Conservation (phyloP, 2,797 vertebrate species). For the Enteromius argenteus region DNA sequence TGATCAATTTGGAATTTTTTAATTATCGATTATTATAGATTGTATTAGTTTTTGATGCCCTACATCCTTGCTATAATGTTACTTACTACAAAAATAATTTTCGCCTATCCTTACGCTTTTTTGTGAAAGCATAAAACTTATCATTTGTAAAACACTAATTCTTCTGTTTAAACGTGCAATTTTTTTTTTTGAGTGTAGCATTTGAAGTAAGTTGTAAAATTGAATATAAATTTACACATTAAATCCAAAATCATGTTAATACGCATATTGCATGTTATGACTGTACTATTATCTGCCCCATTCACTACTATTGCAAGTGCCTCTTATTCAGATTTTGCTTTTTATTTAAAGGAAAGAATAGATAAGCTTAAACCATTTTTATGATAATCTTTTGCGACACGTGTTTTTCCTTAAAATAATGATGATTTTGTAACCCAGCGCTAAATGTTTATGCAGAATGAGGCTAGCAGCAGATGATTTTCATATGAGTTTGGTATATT, state of each 20-base stretch:
- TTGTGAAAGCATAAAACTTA: neutral
- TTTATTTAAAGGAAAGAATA: neutral
- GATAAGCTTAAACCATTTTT: neutral
- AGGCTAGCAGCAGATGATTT: neutral
- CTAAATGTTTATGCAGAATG: conserved; percentile 3
- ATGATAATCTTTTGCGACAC: neutral
- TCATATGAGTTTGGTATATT: neutral
- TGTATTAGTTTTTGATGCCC: neutral
- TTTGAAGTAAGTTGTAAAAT: too few relatives aligned
- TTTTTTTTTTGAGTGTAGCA: neutral
- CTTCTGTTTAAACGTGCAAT: neutral
- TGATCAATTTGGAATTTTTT: neutral
- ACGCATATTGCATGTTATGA: neutral
- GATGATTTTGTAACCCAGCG: neutral
- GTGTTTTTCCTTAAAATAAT: neutral
- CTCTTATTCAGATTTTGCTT: neutral
- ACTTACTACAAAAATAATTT: neutral
- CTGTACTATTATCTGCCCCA: too few relatives aligned
- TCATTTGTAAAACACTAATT: neutral
- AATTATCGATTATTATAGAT: neutral
- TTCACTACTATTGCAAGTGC: neutral
- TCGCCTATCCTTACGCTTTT: neutral
- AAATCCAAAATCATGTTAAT: neutral
- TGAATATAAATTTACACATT: neutral
- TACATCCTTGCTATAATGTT: neutral